phyloP scores from a whole-genome alignment of 2,888 invertebrate genomes.

The Cenopis cana region DNA sequence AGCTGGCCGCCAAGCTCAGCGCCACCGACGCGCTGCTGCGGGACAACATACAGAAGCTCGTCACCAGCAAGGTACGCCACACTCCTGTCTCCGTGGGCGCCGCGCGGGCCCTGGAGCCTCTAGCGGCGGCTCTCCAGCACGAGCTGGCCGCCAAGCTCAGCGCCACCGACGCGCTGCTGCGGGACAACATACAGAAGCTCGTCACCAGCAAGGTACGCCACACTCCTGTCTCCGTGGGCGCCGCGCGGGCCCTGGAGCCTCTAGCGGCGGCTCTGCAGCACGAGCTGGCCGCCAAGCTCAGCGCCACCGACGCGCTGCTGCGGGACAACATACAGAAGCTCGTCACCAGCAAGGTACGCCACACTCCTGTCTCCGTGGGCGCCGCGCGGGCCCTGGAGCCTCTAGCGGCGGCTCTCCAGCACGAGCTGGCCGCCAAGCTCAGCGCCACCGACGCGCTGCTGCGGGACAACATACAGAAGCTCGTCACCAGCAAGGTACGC shows the following conservation, averaged over 20 bases:
- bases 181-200: conserved; percentile 92
- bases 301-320: conserved; percentile 89
- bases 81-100: too few species aligned
- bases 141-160: conserved; percentile 90
- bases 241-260: conserved; percentile 83
- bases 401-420: conserved; percentile 89
- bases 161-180: conserved; percentile 89
- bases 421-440: conserved; percentile 88
- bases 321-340: conserved; percentile 92
- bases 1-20: conserved; percentile 89
- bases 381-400: conserved; percentile 83
- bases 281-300: conserved; percentile 90
- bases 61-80: conserved; percentile 89
- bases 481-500: conserved; percentile 91
- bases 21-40: conserved; percentile 90
- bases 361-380: too few species aligned
- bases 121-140: conserved; percentile 89
- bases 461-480: conserved; percentile 91
- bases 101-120: conserved; percentile 84
- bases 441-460: conserved; percentile 90
- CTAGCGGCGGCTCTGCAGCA: conserved; percentile 90
- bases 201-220: conserved; percentile 89
- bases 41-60: conserved; percentile 92
- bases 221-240: too few species aligned
- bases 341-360: conserved; percentile 89